phyloP scores from a whole-genome alignment of 2,797 vertebrate genomes.

The Eremophila alpestris region DNA sequence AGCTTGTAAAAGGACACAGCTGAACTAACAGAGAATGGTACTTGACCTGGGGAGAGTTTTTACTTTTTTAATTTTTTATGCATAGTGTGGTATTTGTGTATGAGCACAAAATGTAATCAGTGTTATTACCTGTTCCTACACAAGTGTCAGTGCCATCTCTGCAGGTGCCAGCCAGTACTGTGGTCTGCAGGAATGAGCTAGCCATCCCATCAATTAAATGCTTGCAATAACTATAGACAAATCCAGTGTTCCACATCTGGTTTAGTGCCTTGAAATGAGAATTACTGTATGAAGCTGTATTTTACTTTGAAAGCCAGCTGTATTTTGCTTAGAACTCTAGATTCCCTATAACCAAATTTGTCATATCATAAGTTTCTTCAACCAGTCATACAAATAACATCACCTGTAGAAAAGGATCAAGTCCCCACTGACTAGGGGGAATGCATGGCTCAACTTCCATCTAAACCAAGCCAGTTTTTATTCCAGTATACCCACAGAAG shows the following conservation, averaged over 20 bases:
- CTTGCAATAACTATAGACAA: not conserved
- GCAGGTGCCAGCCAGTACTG: not conserved
- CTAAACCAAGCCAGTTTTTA: not conserved
- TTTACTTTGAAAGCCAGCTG: not conserved
- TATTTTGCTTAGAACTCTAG: not conserved
- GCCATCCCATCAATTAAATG: not conserved
- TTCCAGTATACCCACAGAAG: not conserved
- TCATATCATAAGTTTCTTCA: not conserved
- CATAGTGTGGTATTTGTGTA: not conserved
- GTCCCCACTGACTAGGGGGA: not conserved
- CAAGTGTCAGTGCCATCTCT: not conserved
- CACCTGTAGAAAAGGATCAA: not conserved
- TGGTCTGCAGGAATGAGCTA: not conserved
- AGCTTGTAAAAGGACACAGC: slow-evolving; percentile 27
- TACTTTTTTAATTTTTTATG: not conserved
- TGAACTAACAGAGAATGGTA: slow-evolving; percentile 17
- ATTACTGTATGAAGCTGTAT: not conserved
- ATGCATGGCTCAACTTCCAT: not conserved
- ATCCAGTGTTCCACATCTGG: not conserved
- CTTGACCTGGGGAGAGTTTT: not conserved
- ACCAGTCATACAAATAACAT: not conserved
- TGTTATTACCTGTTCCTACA: not conserved
- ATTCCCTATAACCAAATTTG: not conserved
- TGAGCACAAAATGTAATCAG: not conserved
- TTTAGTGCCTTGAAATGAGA: not conserved